Base-by-base conservation (phyloP, 1,140 invertebrate species). In the Nephotettix cincticeps region DNA sequence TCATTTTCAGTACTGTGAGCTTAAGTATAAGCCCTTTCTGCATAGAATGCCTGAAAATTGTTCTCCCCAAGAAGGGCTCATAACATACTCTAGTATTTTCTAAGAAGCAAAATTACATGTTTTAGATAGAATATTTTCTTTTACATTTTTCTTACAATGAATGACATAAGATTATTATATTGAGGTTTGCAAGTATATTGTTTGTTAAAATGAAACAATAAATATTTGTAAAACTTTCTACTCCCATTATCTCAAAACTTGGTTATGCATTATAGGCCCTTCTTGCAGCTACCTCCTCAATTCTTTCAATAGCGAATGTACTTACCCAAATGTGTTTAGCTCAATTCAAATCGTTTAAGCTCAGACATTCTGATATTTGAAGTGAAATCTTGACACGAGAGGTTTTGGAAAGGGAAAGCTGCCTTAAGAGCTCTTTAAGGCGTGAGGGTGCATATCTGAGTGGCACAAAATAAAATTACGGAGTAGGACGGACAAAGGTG, bases 21-120 rank as follows among this genome's bases (percentile, higher is more conserved):
- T n/a, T n/a, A 32, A 66, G n/a, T 66, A 66, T 66, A 66, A 40
- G 30, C 64, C 64, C 32, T 30, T 66, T 40, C 25, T 66, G 64
- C 64, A 68, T 68, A 47, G 32, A 47, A 45, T 27, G 43, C 66
- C 40, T 47, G 36, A 68, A 68, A 68, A 68, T 28, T 30, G 66
- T 25, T 47, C 32, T 68, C 36, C 66, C 66, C 32, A 68, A 47
- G 66, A 19, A 45, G 32, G 30, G 36, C 40, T 51, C 47, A 47
- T 47, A 47, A 47, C 32, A 47, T 68, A 47, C 66, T 68, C 21
- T 47, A 29, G 29, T 68, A 68, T 47, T 68, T 29, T 29, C 32
- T 29, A 21, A 29, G 28, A 68, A 47, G 21, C n/a, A 68, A 47
- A 68, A 25, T 68, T 23, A 27, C 30, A 40, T n/a, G 45, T 19